Conservation (phyloP, 64 coral and sea anemone genomes). For the Acropora tenuis region DNA sequence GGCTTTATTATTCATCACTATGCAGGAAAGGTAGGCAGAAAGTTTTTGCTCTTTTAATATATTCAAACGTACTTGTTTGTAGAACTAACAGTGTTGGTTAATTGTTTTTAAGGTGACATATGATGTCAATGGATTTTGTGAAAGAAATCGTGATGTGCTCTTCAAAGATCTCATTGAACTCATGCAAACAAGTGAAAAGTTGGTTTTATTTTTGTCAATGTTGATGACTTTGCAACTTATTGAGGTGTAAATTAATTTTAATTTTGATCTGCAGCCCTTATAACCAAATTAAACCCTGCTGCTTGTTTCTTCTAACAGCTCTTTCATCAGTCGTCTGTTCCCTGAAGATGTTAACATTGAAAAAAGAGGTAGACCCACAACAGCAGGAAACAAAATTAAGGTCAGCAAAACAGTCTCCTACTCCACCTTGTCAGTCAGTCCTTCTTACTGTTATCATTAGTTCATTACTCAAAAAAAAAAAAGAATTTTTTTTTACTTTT, state of each 20-base stretch:
- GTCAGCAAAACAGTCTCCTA: not conserved
- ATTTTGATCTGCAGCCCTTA: too few relatives aligned
- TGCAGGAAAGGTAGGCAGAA: slow-evolving; percentile 90
- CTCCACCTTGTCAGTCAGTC: too few relatives aligned
- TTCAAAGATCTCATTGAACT: slow-evolving; percentile 98
- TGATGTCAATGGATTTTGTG: slow-evolving; percentile 93
- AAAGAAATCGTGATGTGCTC: slow-evolving; percentile 97
- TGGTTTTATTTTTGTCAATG: not conserved
- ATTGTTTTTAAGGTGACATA: slow-evolving; percentile 80
- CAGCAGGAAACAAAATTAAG: slow-evolving; percentile 94
- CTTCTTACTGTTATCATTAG: too few relatives aligned
- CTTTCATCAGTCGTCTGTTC: slow-evolving; percentile 81
- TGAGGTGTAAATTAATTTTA: not conserved
- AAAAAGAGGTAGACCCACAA: slow-evolving; percentile 92
- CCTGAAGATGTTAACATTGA: slow-evolving; percentile 84
- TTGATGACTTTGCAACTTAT: not conserved
- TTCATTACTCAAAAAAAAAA: too few relatives aligned
- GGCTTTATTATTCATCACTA: slow-evolving; percentile 97
- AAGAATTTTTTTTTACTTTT: too few relatives aligned
- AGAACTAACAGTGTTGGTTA: not conserved
- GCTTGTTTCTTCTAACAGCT: slow-evolving; percentile 40
- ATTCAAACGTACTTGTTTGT: not conserved
- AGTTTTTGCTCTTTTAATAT: not conserved
- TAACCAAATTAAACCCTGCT: too few relatives aligned
- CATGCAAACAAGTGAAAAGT: slow-evolving; percentile 98